Base-by-base conservation (phyloP, 2,113 vertebrate species). In the Hiodon alosoides region DNA sequence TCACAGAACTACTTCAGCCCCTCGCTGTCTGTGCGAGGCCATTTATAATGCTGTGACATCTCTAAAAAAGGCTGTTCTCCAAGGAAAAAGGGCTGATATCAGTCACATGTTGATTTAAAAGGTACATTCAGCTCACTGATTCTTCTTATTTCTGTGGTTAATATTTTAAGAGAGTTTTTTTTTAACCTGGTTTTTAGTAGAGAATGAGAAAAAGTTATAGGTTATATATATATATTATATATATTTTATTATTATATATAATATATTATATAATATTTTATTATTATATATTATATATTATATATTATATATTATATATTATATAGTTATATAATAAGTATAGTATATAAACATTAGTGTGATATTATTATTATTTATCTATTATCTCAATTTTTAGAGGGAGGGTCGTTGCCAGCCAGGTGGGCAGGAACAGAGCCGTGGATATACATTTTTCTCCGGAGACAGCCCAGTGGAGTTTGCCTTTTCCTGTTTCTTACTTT, bases 31-130 rank as follows among this genome's bases (percentile, higher is more conserved):
- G 31, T 8, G 46, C 3, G 7, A 46, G 64, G 17, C 64, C 64
- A 66, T 66, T 66, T 66, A 66, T 66, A 66, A 66, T 47, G 46
- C 64, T 10, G 64, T 66, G 17, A 66, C 17, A 13, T 64, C 9
- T 66, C 48, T 5, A 11, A 66, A 66, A 14, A 66, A 48, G 31
- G 48, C 10, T 7, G 64, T 48, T 48, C 64, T 48, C 64, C 8
- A 16, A 48, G 14, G 31, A 4, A 66, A 46, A 66, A 47, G 31
- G 31, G 31, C 31, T 31, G 31, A 31, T 31, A 66, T 10, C 64
- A 2, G 9, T 8, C 46, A 16, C 46, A 47, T 11, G 46, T 47
- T 46, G 31, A 66, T 47, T 66, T 66, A 66, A 66, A 10, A 66
- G 64, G 64, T 66, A 66, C 6, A 10, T 4, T 66, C 31, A 17